Conservation (phyloP, 2,888 invertebrate genomes). For the Elysia crispata region DNA sequence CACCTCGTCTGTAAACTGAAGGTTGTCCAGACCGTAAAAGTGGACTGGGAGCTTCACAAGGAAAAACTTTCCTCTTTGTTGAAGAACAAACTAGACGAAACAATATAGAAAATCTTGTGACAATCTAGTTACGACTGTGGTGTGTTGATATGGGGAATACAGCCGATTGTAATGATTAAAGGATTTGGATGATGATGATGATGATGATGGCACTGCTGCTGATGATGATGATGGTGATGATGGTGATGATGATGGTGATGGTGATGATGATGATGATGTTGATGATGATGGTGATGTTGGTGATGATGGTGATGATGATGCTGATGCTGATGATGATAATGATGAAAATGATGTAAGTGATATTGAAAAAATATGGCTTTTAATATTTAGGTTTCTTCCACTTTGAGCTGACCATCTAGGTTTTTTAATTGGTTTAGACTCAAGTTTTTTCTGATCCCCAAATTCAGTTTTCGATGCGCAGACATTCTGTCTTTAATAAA, state of each 20-base stretch:
- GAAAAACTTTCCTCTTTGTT: slow-evolving; percentile 56
- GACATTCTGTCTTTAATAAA: too few relatives aligned
- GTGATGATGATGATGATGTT: background rate
- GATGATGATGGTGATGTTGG: slow-evolving; percentile 21
- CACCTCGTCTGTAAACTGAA: slow-evolving; percentile 62
- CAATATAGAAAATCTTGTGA: slow-evolving; percentile 32
- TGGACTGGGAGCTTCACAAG: slow-evolving; percentile 57
- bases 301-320: slow-evolving; percentile 42
- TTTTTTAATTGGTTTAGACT: too few relatives aligned
- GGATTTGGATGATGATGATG: too few relatives aligned
- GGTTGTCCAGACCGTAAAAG: slow-evolving; percentile 58
- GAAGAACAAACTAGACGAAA: slow-evolving; percentile 56
- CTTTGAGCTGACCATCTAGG: too few relatives aligned
- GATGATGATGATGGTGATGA: slow-evolving; percentile 35
- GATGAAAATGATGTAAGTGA: slow-evolving; percentile 36
- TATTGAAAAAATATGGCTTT: slow-evolving; percentile 14
- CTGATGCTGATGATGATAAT: slow-evolving; percentile 40
- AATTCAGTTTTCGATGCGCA: too few relatives aligned
- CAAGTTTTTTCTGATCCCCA: too few relatives aligned
- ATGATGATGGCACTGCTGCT: background rate
- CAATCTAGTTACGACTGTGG: too few relatives aligned
- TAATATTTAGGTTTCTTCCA: too few relatives aligned
- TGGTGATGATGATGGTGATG: background rate
- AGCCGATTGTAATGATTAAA: too few relatives aligned
- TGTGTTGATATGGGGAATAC: too few relatives aligned